Percentiles rank a stretch among this genome's conserved stretches.
Evolutionary conservation across 1,140 invertebrate genomes (phyloP).

Genomic region (Paraescarpia echinospica): DNA sequence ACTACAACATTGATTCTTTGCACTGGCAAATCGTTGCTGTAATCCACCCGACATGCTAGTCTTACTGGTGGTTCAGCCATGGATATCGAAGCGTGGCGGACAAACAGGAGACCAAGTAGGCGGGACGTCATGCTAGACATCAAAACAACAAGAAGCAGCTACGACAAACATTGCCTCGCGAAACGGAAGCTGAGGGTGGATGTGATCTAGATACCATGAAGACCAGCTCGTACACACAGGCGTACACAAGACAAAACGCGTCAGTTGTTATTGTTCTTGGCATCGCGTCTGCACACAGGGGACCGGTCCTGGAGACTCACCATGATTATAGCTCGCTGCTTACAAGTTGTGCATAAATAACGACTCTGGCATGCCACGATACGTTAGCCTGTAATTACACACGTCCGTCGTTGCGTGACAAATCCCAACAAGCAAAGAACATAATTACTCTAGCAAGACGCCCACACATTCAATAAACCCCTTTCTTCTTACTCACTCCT

Average conservation of each 20-base stretch:
- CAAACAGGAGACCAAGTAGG: too few species aligned
- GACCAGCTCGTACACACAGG: too few species aligned
- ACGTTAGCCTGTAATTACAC: not conserved
- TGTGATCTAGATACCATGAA: too few species aligned
- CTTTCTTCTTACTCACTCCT: not conserved
- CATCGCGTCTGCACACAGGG: not conserved
- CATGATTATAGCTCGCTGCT: not conserved
- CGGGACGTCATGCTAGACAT: too few species aligned
- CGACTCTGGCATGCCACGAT: slow-evolving; percentile 13
- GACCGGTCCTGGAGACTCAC: not conserved
- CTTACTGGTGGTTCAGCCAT: too few species aligned
- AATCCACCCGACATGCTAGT: too few species aligned
- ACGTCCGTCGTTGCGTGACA: slow-evolving; percentile 26
- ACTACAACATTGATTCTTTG: too few species aligned
- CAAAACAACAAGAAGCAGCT: too few species aligned
- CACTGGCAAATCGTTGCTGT: too few species aligned
- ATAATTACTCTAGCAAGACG: not conserved
- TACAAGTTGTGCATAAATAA: slow-evolving; percentile 9
- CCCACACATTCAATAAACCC: not conserved
- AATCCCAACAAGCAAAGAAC: slow-evolving; percentile 1
- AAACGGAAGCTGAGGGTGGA: too few species aligned
- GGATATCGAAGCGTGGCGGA: too few species aligned
- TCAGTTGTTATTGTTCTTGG: not conserved
- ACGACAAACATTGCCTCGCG: too few species aligned
- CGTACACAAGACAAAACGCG: not conserved